A percentile compares a stretch with the other conserved stretches of the same genome.
phyloP scores from a whole-genome alignment of 2,797 vertebrate genomes.

The Premnoplex brunnescens region DNA sequence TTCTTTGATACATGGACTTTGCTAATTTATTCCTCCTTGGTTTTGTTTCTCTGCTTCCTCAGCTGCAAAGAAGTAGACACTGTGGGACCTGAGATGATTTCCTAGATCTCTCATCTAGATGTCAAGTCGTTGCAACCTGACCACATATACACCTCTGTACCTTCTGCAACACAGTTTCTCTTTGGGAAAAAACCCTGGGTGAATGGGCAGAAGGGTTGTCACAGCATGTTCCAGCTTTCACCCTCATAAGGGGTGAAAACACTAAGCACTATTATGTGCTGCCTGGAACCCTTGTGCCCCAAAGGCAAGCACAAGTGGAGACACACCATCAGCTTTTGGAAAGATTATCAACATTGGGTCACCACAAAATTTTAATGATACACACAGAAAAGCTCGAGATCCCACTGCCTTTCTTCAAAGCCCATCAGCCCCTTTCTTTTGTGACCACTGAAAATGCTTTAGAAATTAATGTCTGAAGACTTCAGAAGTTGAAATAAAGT shows the following conservation, averaged over 20 bases:
- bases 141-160: too few relatives aligned
- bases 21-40: neutral
- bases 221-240: neutral
- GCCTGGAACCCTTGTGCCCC: neutral
- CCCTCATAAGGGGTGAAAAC: accelerated
- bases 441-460: neutral
- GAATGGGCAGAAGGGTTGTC: neutral
- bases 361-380: neutral
- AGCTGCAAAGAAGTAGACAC: neutral
- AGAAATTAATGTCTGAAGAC: neutral
- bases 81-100: neutral
- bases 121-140: neutral
- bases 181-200: neutral
- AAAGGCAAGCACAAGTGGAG: neutral
- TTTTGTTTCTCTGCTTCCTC: neutral
- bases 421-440: neutral
- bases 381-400: neutral
- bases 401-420: neutral
- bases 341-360: neutral
- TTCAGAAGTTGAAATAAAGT: neutral
- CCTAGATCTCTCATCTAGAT: neutral
- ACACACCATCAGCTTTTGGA: neutral
- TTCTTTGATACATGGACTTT: neutral
- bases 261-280: accelerated
- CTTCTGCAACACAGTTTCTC: accelerated